Percentiles rank a stretch among this genome's conserved stretches.
These are phyloP conservation scores for Lasiurus cinereus DNA, from an alignment of 2,113 vertebrate genomes.

Conservation along the genomic window DNA sequence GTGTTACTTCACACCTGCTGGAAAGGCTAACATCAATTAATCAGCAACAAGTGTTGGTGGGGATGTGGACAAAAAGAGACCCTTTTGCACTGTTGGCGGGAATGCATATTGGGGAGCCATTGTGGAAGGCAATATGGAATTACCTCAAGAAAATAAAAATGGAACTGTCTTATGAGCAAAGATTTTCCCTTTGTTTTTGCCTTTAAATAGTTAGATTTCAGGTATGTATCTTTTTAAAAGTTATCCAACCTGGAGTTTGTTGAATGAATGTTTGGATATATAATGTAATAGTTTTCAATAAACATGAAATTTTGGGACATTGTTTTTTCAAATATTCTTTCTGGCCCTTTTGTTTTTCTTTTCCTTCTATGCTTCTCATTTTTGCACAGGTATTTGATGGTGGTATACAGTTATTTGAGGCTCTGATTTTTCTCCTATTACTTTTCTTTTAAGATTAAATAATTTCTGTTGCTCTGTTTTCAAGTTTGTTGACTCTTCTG, in stretches of 20 bases:
- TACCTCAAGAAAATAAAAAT: too few species aligned
- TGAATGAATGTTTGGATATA: not conserved
- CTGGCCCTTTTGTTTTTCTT: not conserved
- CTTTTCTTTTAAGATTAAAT: not conserved
- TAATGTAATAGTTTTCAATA: not conserved
- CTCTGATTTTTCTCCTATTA: not conserved
- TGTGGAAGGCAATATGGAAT: too few species aligned
- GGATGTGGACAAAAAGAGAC: too few species aligned
- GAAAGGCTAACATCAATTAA: too few species aligned
- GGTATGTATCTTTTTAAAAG: not conserved
- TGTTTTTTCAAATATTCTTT: slow-evolving; percentile 2
- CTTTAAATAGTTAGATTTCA: not conserved
- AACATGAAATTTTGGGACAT: not conserved
- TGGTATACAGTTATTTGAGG: not conserved
- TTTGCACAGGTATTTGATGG: not conserved
- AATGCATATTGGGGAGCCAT: too few species aligned
- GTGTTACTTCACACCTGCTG: too few species aligned
- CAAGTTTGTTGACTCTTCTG: not conserved
- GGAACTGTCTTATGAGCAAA: not conserved
- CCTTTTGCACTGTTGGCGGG: too few species aligned
- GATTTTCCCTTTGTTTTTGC: slow-evolving; percentile 12
- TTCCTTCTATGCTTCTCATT: not conserved
- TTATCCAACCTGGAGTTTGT: not conserved
- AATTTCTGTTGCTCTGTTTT: not conserved
- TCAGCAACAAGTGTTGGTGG: too few species aligned